Percentiles rank a stretch among this genome's conserved stretches.
Conservation (phyloP, 2,888 invertebrate genomes). For the Andrena marginata region DNA sequence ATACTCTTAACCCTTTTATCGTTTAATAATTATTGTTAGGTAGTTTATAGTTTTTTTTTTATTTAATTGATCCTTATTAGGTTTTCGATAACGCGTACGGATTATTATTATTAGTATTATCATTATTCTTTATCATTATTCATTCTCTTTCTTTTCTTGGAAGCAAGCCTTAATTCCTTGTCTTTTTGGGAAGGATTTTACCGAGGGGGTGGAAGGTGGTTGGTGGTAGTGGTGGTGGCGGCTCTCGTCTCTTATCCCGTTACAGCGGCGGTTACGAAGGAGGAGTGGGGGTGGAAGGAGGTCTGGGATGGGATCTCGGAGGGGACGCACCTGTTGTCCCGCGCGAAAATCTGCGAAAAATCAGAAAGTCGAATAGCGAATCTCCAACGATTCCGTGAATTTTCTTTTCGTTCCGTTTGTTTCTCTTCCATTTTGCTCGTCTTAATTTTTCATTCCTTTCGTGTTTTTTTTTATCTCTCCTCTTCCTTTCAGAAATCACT, state of each 20-base stretch:
- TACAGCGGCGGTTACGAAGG: constrained; percentile 63
- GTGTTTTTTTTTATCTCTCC: constrained; percentile 31
- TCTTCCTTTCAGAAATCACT: constrained; percentile 16
- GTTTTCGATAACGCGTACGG: constrained; percentile 82
- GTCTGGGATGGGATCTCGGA: constrained; percentile 68
- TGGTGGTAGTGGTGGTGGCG: constrained; percentile 51
- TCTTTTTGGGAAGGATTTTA: constrained; percentile 63
- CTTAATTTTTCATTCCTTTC: constrained; percentile 27
- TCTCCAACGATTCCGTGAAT: constrained; percentile 68
- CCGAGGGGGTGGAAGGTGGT: constrained; percentile 58
- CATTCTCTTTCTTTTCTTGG: constrained; percentile 68
- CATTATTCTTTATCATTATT: constrained; percentile 41
- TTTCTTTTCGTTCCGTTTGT: constrained; percentile 24
- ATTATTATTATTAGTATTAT: constrained; percentile 64
- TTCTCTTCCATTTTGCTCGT: constrained; percentile 18
- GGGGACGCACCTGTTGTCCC: constrained; percentile 80
- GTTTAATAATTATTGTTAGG: constrained; percentile 83
- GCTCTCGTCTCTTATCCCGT: constrained; percentile 53
- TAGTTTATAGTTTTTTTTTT: constrained; percentile 81
- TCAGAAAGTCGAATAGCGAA: constrained; percentile 79
- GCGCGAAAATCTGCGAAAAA: constrained; percentile 83
- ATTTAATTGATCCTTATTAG: constrained; percentile 69
- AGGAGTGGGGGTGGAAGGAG: constrained; percentile 5
- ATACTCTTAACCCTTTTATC: constrained; percentile 82
- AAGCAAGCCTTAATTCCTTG: constrained; percentile 81